Evolutionary conservation across 2,797 vertebrate species (phyloP).

Genomic region (Centropyge bicolor): DNA sequence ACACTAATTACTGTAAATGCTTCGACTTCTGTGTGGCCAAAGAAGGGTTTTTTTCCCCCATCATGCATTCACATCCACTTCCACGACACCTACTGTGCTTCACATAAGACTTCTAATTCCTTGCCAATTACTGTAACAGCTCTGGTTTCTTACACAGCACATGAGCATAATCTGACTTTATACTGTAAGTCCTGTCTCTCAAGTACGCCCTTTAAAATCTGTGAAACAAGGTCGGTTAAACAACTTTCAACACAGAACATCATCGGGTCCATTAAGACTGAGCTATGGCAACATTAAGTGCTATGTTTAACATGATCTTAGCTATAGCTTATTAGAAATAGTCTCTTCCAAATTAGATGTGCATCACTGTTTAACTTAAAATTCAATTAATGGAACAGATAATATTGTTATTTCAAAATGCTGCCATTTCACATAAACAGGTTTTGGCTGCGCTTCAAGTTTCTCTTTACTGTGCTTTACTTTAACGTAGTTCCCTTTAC

Average conservation of each 20-base stretch:
- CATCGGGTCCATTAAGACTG: neutral
- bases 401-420: neutral
- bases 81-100: neutral
- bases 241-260: neutral
- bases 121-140: neutral
- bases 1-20: slow-evolving; percentile 33
- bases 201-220: neutral
- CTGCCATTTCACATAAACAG: neutral
- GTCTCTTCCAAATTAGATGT: neutral
- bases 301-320: neutral
- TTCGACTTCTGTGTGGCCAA: slow-evolving; percentile 34
- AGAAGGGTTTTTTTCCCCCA: neutral
- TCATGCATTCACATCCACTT: neutral
- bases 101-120: neutral
- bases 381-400: neutral
- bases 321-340: neutral
- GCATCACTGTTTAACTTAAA: no score
- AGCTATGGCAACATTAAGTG: neutral
- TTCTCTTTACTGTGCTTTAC: neutral
- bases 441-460: neutral
- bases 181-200: neutral
- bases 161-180: neutral
- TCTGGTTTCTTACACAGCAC: neutral
- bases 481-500: neutral
- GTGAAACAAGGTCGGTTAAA: neutral